phyloP scores from a whole-genome alignment of 2,113 vertebrate species.

The Rhinopithecus roxellana region DNA sequence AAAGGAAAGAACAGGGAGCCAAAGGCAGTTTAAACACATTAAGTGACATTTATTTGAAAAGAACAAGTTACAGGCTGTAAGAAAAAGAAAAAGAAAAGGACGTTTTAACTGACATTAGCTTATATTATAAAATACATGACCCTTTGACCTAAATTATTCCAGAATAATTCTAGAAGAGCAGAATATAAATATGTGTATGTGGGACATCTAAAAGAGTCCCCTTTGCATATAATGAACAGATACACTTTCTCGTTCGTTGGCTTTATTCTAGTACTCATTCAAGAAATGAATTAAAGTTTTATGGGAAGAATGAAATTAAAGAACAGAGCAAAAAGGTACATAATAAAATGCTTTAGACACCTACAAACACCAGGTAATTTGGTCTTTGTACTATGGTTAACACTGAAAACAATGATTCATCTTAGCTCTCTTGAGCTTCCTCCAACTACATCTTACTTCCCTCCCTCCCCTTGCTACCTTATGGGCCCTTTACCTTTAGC shows the following conservation, averaged over 20 bases:
- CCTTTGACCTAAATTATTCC: slow-evolving; percentile 44
- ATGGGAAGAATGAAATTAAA: slow-evolving; percentile 57
- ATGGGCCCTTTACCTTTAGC: neutral
- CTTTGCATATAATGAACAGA: slow-evolving; percentile 38
- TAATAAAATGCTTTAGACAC: slow-evolving; percentile 7
- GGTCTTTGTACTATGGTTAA: neutral
- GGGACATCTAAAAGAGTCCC: slow-evolving; percentile 6
- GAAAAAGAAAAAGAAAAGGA: neutral
- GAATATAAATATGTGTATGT: slow-evolving; percentile 51
- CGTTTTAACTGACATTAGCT: slow-evolving; percentile 51
- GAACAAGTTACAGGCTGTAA: slow-evolving; percentile 37
- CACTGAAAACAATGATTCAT: neutral
- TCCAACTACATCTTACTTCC: neutral
- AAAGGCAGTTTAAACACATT: slow-evolving; percentile 34
- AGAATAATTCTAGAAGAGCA: slow-evolving; percentile 48
- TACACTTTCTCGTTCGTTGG: neutral
- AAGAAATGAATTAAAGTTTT: slow-evolving; percentile 57
- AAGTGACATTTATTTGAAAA: slow-evolving; percentile 62
- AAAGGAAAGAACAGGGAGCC: neutral
- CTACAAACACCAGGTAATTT: neutral
- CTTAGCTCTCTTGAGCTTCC: neutral
- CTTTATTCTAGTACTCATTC: slow-evolving; percentile 23
- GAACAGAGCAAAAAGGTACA: neutral
- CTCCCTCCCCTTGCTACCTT: neutral
- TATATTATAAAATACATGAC: slow-evolving; percentile 46